A percentile compares a stretch with the other conserved stretches of the same genome.
These are phyloP conservation scores for Byasa hedistus DNA, from an alignment of 2,888 invertebrate species.

Conservation along the genomic window DNA sequence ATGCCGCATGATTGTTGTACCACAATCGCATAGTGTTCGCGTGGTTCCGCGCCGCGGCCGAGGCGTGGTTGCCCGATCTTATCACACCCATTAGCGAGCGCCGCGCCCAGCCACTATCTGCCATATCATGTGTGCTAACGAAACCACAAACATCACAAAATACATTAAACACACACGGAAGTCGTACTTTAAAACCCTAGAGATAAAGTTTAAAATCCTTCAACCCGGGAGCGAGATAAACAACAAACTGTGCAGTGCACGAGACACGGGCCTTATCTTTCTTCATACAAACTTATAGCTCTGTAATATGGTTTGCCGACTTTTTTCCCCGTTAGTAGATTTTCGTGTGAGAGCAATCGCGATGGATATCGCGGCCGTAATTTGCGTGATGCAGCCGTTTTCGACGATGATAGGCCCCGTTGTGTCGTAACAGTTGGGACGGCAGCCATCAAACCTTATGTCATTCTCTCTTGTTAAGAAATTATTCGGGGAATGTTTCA, in stretches of 20 bases:
- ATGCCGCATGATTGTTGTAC: conserved; percentile 30
- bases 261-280: conserved; percentile 50
- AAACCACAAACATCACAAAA: conserved; percentile 50
- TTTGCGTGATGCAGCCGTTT: conserved; percentile 73
- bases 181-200: conserved; percentile 34
- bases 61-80: conserved; percentile 75
- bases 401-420: conserved; percentile 60
- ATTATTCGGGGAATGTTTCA: conserved; percentile 61
- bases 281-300: conserved; percentile 49
- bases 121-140: conserved; percentile 54
- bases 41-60: conserved; percentile 39
- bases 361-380: conserved; percentile 56
- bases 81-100: conserved; percentile 73
- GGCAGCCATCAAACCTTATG: conserved; percentile 51
- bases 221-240: conserved; percentile 25
- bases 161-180: conserved; percentile 32
- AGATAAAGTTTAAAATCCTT: conserved; percentile 38
- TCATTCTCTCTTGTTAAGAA: conserved; percentile 60
- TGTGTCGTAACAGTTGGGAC: conserved; percentile 34
- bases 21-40: conserved; percentile 33
- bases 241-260: conserved; percentile 23
- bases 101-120: conserved; percentile 71
- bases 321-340: conserved; percentile 58
- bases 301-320: conserved; percentile 51
- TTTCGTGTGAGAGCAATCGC: conserved; percentile 48